Evolutionary conservation across 2,113 vertebrate species (phyloP), one percentile per base, ranked within the genome.

Genomic region (Acanthisitta chloris): DNA sequence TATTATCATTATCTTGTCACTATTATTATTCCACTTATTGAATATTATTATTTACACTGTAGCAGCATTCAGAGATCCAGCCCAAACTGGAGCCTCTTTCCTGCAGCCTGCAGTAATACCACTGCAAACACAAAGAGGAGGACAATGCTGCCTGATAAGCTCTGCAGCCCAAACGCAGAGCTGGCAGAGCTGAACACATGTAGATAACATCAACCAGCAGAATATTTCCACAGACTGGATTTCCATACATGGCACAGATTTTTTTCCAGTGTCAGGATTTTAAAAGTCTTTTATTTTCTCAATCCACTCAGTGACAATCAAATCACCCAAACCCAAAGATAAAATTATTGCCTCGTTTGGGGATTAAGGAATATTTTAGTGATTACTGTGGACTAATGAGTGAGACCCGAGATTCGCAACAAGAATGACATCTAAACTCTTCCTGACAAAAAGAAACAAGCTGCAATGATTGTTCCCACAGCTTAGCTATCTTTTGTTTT

Each of bases 391-490:
- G 40, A 78, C 38, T 70, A 67, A 92, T 49, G 42, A 81, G 21
- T 2, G 49, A 95, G 72, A 96, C 36, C 18, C 66, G 90, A 95
- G 90, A 95, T 61, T 96, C n/a, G 14, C 66, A 86, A 79, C 58
- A 29, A 85, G 81, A 96, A 97, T 9, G 72, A 88, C 80, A 82
- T 61, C 58, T 49, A 86, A 89, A 85, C 12, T 72, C 28, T 55
- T 62, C 31, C 34, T 62, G 62, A 69, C 34, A 61, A 85, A 79
- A 67, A 78, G 49, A 40, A 72, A 33, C 23, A 93, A 90, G 58
- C 55, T 88, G 36, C 20, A 92, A 25, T 31, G 88, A 73, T 66
- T 83, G 55, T 83, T 85, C 58, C 71, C 81, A 89, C 40, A 93
- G 67, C 51, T 82, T 88, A 81, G 52, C 74, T 74, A 79, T 86